Conservation (phyloP, 64 coral and sea anemone genomes). For the Montipora sp. region DNA sequence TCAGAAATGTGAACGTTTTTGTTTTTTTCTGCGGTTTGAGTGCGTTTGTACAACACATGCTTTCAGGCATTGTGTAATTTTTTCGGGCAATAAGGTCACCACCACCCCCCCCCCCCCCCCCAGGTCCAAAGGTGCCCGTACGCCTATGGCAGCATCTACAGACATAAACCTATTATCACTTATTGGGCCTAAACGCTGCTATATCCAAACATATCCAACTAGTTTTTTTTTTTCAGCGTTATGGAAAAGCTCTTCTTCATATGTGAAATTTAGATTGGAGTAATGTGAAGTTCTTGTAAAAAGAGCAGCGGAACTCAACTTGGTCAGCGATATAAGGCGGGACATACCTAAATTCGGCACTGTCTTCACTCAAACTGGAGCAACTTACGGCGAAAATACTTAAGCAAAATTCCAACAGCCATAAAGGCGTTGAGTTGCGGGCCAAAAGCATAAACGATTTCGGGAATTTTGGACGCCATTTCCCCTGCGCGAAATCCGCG, state of each 20-base stretch:
- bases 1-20: not conserved
- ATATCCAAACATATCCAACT: too few species aligned
- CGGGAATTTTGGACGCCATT: too few species aligned
- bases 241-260: not conserved
- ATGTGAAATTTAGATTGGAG: slow-evolving; percentile 32
- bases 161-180: too few species aligned
- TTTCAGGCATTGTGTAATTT: not conserved
- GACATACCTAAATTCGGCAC: too few species aligned
- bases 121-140: not conserved
- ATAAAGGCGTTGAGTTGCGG: too few species aligned
- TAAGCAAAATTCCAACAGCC: too few species aligned
- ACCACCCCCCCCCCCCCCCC: not conserved
- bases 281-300: slow-evolving; percentile 39
- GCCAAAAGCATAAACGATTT: too few species aligned
- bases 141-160: not conserved
- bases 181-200: too few species aligned
- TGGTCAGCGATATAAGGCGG: slow-evolving; percentile 19
- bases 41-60: not conserved
- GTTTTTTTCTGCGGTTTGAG: not conserved
- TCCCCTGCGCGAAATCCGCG: too few species aligned
- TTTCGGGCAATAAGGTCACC: not conserved
- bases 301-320: slow-evolving; percentile 43
- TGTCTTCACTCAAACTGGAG: too few species aligned
- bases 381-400: too few species aligned
- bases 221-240: too few species aligned